A percentile compares a stretch with the other conserved stretches of the same genome.
Evolutionary conservation across 2,888 invertebrate genomes (phyloP).

Genomic region (Pandemis cinnamomeana): DNA sequence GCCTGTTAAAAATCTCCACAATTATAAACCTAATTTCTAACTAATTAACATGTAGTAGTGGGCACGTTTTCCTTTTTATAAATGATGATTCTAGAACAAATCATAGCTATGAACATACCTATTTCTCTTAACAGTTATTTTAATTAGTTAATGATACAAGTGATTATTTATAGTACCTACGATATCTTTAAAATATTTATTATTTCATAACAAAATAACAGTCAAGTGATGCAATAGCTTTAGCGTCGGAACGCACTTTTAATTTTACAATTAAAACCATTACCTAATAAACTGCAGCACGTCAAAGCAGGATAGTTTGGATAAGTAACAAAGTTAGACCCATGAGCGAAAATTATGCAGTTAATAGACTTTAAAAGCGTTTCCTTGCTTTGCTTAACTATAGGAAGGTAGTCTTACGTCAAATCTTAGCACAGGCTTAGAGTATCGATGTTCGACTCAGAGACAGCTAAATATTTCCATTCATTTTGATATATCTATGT

Average conservation of each 20-base stretch:
- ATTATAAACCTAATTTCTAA: slow-evolving; percentile 11
- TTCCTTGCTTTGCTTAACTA: not conserved
- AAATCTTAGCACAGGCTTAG: too few species aligned
- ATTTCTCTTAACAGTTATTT: slow-evolving; percentile 30
- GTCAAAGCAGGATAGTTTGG: not conserved
- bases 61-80: slow-evolving; percentile 15
- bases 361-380: not conserved
- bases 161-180: not conserved
- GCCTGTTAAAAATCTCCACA: slow-evolving; percentile 16
- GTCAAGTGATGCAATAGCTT: not conserved
- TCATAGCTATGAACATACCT: slow-evolving; percentile 28
- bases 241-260: not conserved
- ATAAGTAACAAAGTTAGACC: not conserved
- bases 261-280: not conserved
- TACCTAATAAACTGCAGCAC: not conserved
- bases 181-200: not conserved
- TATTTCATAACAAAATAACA: not conserved
- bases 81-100: slow-evolving; percentile 41
- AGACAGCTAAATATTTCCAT: too few species aligned
- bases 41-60: slow-evolving; percentile 15
- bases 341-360: not conserved
- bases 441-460: too few species aligned
- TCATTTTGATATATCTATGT: too few species aligned
- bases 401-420: too few species aligned
- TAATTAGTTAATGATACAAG: slow-evolving; percentile 7